Conservation (phyloP, 2,888 invertebrate species). For the Liposcelis brunnea region DNA sequence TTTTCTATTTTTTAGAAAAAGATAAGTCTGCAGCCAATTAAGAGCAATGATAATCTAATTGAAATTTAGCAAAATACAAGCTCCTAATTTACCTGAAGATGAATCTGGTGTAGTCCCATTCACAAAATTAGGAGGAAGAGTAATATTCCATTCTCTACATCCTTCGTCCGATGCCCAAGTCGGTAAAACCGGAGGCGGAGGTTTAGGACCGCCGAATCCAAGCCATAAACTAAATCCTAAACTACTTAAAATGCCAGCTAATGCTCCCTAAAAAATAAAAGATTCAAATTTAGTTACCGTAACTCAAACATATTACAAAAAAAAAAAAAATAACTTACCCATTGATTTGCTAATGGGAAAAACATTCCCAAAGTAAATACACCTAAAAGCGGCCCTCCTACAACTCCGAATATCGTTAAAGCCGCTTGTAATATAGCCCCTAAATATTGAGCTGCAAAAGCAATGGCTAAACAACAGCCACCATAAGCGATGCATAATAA, state of each 20-base stretch:
- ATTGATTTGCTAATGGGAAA: conserved; percentile 51
- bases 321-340: conserved; percentile 27
- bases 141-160: neutral
- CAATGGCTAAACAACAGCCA: conserved; percentile 54
- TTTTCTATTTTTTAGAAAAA: no score
- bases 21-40: no score
- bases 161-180: conserved; percentile 22
- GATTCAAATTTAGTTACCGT: no score
- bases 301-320: no score
- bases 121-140: neutral
- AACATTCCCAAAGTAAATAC: conserved; percentile 77
- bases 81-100: no score
- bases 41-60: no score
- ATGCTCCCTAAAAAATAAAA: conserved; percentile 38
- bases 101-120: conserved; percentile 3
- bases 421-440: conserved; percentile 80
- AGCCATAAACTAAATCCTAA: conserved; percentile 60
- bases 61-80: no score
- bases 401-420: conserved; percentile 69
- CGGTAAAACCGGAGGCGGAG: conserved; percentile 36
- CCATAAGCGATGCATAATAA: conserved; percentile 46
- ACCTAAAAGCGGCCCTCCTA: conserved; percentile 74
- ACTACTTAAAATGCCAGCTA: conserved; percentile 43
- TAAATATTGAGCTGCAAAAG: conserved; percentile 64
- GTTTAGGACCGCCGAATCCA: conserved; percentile 66